Evolutionary conservation across 2,888 invertebrate genomes (phyloP), one percentile per base, ranked within the genome.

Genomic region (Homarus gammarus): DNA sequence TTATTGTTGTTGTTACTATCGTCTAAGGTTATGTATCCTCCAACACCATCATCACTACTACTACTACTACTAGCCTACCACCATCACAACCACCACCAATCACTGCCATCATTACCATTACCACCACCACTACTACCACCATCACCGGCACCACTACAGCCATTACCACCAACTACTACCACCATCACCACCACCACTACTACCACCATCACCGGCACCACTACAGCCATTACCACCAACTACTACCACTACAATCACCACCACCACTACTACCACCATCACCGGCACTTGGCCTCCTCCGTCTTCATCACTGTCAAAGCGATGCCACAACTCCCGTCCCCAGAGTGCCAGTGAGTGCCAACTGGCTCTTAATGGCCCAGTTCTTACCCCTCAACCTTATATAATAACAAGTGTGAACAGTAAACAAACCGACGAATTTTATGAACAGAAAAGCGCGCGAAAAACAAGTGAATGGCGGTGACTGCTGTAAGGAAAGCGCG

Each of bases 51-150:
- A 49, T 12, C 49, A 49, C 10, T 0, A 49, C 10, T 15, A 31
- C 31, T 31, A 31, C 0, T 31, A 49, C 0, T 15, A 49, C 1
- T 1, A 49, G 49, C 38, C 0, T 33, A 5, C 73, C 6, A 73
- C 73, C 36, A 73, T 36, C 36, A 36, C 73, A 33, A 73, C 73
- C 36, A 73, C 73, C 18, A 73, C 38, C 22, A 73, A n/a, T 33
- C 56, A 56, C 56, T 56, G 18, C 56, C 56, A 56, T 18, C 56
- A 56, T 18, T 18, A 56, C 56, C 56, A 56, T 18, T 18, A 56
- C 56, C 10, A 56, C 56, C 56, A 56, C 56, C n/a, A n/a, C n/a
- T n/a, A n/a, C n/a, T n/a, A n/a, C n/a, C n/a, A n/a, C n/a, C n/a
- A n/a, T n/a, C n/a, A n/a, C n/a, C n/a, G n/a, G n/a, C n/a, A n/a